phyloP scores from a whole-genome alignment of 2,113 vertebrate genomes.

The Rhizomys pruinosus region DNA sequence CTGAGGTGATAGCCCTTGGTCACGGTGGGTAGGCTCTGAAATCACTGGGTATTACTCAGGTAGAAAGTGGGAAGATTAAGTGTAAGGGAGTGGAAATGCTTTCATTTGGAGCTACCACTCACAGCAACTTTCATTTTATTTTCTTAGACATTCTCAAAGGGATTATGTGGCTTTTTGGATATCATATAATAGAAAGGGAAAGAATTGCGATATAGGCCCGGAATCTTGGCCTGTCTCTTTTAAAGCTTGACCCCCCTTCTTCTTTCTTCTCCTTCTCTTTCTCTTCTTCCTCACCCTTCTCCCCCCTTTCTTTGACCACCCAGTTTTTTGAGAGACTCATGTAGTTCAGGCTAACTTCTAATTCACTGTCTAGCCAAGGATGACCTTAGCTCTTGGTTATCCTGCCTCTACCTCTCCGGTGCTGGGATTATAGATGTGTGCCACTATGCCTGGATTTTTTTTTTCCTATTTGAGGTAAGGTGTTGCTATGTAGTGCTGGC shows the following conservation, averaged over 20 bases:
- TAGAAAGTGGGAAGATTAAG: constrained; percentile 1
- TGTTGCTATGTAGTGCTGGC: background rate
- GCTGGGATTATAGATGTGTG: background rate
- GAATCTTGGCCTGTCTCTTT: background rate
- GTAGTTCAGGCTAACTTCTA: background rate
- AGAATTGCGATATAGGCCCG: constrained; percentile 24
- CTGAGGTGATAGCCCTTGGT: background rate
- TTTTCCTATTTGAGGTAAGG: background rate
- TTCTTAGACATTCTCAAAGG: background rate
- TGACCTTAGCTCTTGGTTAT: background rate
- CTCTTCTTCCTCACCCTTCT: background rate
- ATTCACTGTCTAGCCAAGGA: background rate
- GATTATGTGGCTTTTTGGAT: background rate
- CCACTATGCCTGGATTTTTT: background rate
- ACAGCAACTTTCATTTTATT: constrained; percentile 2
- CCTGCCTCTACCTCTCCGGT: background rate
- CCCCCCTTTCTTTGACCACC: background rate
- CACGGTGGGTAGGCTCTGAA: background rate
- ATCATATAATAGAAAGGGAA: background rate
- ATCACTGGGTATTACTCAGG: background rate
- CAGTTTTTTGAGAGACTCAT: background rate
- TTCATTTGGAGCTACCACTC: background rate
- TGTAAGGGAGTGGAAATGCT: background rate
- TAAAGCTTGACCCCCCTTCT: background rate
- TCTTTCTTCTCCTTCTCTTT: background rate